Evolutionary conservation across 2,888 invertebrate species (phyloP).

Genomic region (Morpho deidamia): DNA sequence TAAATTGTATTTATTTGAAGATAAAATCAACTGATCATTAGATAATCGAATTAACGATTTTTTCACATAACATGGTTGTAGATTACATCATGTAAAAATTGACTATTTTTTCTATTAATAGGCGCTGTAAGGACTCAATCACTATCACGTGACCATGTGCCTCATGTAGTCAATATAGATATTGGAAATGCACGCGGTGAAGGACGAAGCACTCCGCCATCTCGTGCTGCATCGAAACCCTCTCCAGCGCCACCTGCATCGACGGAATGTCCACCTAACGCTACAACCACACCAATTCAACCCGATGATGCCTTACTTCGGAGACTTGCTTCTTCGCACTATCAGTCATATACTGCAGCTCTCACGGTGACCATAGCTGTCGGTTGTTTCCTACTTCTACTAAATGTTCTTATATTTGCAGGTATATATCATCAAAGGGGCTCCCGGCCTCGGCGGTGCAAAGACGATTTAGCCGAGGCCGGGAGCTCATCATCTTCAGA

Average conservation of each 20-base stretch:
- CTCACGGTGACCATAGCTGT: conserved; percentile 92
- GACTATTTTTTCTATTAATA: conserved; percentile 33
- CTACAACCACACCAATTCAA: conserved; percentile 60
- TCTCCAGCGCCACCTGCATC: conserved; percentile 72
- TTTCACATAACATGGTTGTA: neutral
- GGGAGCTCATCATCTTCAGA: conserved; percentile 84
- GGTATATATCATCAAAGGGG: conserved; percentile 93
- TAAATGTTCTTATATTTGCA: conserved; percentile 92
- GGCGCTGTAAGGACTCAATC: conserved; percentile 88
- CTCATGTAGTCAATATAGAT: conserved; percentile 72
- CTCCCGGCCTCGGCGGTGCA: conserved; percentile 83
- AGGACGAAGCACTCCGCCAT: conserved; percentile 55
- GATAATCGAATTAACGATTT: too few species aligned
- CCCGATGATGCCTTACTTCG: conserved; percentile 84
- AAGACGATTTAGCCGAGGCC: conserved; percentile 86
- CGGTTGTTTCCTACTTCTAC: conserved; percentile 87
- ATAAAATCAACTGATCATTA: too few species aligned
- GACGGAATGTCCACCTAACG: conserved; percentile 87
- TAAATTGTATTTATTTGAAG: too few species aligned
- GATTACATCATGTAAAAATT: neutral
- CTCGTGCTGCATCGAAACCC: conserved; percentile 63
- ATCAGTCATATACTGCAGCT: conserved; percentile 93
- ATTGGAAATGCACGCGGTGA: conserved; percentile 18
- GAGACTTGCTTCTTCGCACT: conserved; percentile 88
- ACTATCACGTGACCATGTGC: conserved; percentile 80